Evolutionary conservation across 2,797 vertebrate genomes (phyloP).

Genomic region (Sebastes kiyomatsui): DNA sequence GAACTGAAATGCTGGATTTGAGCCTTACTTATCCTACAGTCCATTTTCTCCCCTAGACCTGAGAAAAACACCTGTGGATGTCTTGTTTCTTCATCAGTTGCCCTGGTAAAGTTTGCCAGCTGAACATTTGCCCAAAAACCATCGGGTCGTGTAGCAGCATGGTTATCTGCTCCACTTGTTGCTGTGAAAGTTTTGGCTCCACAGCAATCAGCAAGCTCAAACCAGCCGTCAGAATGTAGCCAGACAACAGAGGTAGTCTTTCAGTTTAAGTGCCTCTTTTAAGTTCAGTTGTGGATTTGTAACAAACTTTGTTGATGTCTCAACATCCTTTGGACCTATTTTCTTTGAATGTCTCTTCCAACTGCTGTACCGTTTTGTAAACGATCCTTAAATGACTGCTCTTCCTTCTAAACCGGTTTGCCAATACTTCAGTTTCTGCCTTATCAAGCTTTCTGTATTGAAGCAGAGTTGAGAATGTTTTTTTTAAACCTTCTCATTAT

Average conservation of each 20-base stretch:
- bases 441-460: slow-evolving; percentile 43
- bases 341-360: slow-evolving; percentile 53
- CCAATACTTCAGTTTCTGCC: slow-evolving; percentile 57
- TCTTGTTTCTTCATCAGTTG: neutral
- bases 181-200: neutral
- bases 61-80: neutral
- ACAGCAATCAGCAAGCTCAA: neutral
- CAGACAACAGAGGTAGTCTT: slow-evolving; percentile 28
- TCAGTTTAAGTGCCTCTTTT: slow-evolving; percentile 77
- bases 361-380: slow-evolving; percentile 57
- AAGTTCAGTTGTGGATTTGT: slow-evolving; percentile 47
- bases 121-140: neutral
- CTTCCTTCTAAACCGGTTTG: slow-evolving; percentile 20
- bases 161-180: neutral
- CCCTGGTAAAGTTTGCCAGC: neutral
- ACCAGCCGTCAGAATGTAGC: slow-evolving; percentile 32
- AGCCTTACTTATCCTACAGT: slow-evolving; percentile 37
- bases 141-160: neutral
- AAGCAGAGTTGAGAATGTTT: neutral
- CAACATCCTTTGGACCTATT: slow-evolving; percentile 61
- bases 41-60: neutral
- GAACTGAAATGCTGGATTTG: slow-evolving; percentile 68
- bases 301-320: slow-evolving; percentile 28
- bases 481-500: neutral
- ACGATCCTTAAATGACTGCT: slow-evolving; percentile 26